Evolutionary conservation across 2,888 invertebrate genomes (phyloP).

Genomic region (Diarsia mendica): DNA sequence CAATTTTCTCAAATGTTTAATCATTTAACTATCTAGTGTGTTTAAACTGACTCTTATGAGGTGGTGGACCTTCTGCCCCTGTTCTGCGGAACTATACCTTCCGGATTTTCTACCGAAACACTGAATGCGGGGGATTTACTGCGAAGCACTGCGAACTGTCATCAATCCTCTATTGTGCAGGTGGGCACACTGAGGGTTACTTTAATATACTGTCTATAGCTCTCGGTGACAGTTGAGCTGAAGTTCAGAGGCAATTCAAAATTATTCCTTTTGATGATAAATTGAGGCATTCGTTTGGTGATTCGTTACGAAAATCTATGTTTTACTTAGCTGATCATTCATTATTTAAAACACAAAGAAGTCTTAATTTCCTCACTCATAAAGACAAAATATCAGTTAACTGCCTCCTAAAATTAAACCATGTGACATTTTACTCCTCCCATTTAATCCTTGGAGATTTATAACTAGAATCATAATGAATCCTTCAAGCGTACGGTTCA

Average conservation of each 20-base stretch:
- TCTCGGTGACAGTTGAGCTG: background rate
- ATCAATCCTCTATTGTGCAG: slow-evolving; percentile 71
- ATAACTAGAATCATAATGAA: slow-evolving; percentile 60
- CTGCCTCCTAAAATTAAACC: slow-evolving; percentile 17
- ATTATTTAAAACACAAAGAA: background rate
- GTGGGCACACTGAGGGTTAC: slow-evolving; percentile 40
- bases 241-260: background rate
- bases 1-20: background rate
- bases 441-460: slow-evolving; percentile 47
- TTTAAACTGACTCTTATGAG: background rate
- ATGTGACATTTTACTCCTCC: slow-evolving; percentile 27
- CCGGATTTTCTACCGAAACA: slow-evolving; percentile 57
- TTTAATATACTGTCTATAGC: slow-evolving; percentile 41
- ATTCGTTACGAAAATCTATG: background rate
- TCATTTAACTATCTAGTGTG: background rate
- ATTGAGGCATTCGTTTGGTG: background rate
- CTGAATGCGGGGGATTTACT: slow-evolving; percentile 75
- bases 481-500: slow-evolving; percentile 63
- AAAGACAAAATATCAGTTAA: slow-evolving; percentile 21
- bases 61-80: slow-evolving; percentile 23
- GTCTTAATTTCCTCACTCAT: background rate
- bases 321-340: background rate
- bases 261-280: slow-evolving; percentile 6
- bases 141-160: slow-evolving; percentile 68
- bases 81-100: background rate